These are phyloP conservation scores for Ciconia boyciana DNA, from an alignment of 2,113 vertebrate species.

Conservation along the genomic window DNA sequence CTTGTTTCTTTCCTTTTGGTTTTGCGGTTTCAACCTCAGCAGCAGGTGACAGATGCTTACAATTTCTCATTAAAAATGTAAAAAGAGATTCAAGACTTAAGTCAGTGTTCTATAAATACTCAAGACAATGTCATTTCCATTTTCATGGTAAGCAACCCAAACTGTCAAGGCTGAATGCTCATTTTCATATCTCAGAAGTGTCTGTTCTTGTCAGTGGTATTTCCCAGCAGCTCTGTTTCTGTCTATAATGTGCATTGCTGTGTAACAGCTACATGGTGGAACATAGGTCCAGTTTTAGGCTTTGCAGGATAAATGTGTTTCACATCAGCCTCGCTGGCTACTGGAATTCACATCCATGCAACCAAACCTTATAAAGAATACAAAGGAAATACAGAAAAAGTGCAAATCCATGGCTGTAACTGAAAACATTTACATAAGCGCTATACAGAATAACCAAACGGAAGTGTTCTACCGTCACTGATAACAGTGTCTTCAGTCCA, in stretches of 20 bases:
- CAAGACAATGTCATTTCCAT: background rate
- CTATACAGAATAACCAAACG: background rate
- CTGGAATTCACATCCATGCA: background rate
- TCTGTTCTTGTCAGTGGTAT: background rate
- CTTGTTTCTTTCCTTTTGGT: background rate
- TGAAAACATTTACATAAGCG: background rate
- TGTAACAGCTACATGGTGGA: background rate
- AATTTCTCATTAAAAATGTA: background rate
- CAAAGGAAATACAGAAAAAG: background rate
- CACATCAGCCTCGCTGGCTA: background rate
- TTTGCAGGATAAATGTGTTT: background rate
- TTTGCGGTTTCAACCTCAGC: background rate
- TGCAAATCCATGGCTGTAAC: background rate
- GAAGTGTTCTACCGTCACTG: background rate
- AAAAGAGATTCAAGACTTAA: background rate
- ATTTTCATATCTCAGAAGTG: background rate
- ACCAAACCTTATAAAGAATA: background rate
- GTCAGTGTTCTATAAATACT: background rate
- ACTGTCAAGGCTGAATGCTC: constrained; percentile 16
- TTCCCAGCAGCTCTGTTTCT: background rate
- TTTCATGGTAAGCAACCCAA: background rate
- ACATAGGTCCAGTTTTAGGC: background rate
- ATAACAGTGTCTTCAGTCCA: background rate
- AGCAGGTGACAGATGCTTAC: background rate
- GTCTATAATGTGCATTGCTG: background rate